phyloP scores from a whole-genome alignment of 2,113 vertebrate genomes.

The Ptilonorhynchus violaceus region DNA sequence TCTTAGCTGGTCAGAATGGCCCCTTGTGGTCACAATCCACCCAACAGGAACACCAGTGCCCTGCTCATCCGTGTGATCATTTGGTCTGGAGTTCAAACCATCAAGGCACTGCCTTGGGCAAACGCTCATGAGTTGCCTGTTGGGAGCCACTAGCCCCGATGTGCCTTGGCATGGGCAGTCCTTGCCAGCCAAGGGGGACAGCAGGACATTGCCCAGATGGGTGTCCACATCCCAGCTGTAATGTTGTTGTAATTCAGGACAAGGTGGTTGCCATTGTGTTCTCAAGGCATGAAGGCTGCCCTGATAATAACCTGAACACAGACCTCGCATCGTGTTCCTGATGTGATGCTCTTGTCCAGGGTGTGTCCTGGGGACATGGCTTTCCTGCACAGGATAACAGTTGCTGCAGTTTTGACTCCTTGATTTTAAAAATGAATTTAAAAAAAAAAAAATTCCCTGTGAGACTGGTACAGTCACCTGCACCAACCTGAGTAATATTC shows the following conservation, averaged over 20 bases:
- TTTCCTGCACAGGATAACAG: not conserved
- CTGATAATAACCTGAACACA: not conserved
- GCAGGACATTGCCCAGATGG: accelerated
- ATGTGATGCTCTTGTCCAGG: not conserved
- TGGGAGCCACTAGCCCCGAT: not conserved
- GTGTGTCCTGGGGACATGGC: not conserved
- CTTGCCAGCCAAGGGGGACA: not conserved
- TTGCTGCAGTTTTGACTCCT: not conserved
- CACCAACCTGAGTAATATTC: not conserved
- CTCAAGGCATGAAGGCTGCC: accelerated
- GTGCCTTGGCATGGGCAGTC: not conserved
- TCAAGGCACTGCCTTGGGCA: not conserved
- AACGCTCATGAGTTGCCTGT: accelerated
- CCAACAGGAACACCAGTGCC: accelerated
- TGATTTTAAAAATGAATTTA: not conserved
- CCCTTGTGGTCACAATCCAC: not conserved
- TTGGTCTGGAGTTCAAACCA: not conserved
- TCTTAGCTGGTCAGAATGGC: not conserved
- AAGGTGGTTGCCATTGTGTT: not conserved
- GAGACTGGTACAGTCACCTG: not conserved
- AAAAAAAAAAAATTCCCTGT: not conserved
- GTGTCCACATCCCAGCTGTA: not conserved
- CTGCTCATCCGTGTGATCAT: not conserved
- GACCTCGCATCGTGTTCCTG: not conserved
- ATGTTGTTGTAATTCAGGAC: not conserved